A percentile compares a stretch with the other conserved stretches of the same genome.
phyloP scores from a whole-genome alignment of 2,797 vertebrate species.

The Myripristis murdjan region DNA sequence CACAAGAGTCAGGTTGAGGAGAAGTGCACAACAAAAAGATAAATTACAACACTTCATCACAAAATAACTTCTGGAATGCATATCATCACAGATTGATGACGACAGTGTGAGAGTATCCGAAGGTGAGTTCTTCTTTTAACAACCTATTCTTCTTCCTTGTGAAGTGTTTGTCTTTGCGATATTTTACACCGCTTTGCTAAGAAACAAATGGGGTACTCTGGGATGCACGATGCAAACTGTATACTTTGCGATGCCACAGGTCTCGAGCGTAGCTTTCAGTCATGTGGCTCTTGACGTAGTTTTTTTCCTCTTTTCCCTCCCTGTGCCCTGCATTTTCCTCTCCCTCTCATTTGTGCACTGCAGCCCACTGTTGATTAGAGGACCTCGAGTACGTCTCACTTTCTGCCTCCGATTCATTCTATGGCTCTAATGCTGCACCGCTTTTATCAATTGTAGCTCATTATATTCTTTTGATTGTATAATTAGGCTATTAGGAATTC shows the following conservation, averaged over 20 bases:
- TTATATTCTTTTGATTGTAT: conserved; percentile 21
- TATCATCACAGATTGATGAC: too few relatives aligned
- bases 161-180: background rate
- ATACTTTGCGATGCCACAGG: background rate
- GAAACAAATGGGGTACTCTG: background rate
- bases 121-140: background rate
- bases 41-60: too few relatives aligned
- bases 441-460: conserved; percentile 43
- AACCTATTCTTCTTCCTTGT: background rate
- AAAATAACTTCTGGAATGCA: too few relatives aligned
- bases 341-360: background rate
- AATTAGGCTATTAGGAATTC: conserved; percentile 40
- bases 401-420: conserved; percentile 19
- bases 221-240: background rate
- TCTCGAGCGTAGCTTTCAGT: background rate
- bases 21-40: too few relatives aligned
- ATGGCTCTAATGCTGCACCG: conserved; percentile 50
- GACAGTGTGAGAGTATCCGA: background rate
- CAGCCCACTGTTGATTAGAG: conserved; percentile 16
- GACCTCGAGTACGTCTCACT: conserved; percentile 1
- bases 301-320: background rate
- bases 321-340: background rate
- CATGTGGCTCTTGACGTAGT: background rate
- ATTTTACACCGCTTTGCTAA: background rate
- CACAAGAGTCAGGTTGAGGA: too few relatives aligned